phyloP scores from a whole-genome alignment of 64 coral and sea anemone species.

The Acropora tenuis region DNA sequence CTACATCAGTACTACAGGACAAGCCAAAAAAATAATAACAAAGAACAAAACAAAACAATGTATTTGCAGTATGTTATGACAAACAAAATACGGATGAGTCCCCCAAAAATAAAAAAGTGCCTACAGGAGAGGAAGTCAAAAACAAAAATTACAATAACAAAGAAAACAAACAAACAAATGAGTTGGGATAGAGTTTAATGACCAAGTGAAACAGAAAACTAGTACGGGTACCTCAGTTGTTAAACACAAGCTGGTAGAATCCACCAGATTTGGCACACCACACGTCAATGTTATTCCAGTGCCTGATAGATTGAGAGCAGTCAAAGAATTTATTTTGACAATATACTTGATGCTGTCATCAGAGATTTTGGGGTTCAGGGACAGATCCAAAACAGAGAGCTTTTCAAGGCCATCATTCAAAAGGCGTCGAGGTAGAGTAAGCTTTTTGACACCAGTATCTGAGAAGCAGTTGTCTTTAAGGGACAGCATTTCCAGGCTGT shows the following conservation, averaged over 20 bases:
- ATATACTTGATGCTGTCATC: conserved; percentile 65
- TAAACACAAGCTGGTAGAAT: conserved; percentile 4
- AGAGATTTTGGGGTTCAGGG: conserved; percentile 68
- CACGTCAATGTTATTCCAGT: conserved; percentile 38
- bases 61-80: no score
- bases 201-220: no score
- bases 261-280: conserved; percentile 24
- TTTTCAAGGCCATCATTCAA: conserved; percentile 52
- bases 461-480: conserved; percentile 84
- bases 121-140: no score
- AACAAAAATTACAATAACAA: no score
- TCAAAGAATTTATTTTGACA: conserved; percentile 48
- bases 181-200: background rate
- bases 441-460: conserved; percentile 72
- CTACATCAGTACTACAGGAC: no score
- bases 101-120: no score
- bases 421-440: conserved; percentile 80
- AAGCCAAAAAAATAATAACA: no score
- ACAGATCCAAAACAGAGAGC: conserved; percentile 75
- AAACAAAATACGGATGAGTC: no score
- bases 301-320: conserved; percentile 74
- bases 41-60: no score
- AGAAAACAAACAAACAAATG: no score
- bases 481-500: conserved; percentile 68
- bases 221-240: background rate